Percentiles rank a stretch among this genome's conserved stretches.
phyloP scores from a whole-genome alignment of 2,888 invertebrate genomes.

The Pocota personata region DNA sequence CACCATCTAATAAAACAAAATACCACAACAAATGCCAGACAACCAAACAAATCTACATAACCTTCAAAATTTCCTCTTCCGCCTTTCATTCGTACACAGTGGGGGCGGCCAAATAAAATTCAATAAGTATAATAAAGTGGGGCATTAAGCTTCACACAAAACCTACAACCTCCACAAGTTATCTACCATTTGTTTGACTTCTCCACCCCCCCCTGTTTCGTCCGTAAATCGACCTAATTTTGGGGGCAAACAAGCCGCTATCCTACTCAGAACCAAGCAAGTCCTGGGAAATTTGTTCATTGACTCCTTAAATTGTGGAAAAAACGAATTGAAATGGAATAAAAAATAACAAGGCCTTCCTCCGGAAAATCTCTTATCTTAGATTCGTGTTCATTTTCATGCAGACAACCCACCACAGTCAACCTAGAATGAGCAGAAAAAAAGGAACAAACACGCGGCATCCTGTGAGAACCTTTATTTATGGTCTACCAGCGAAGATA shows the following conservation, averaged over 20 bases:
- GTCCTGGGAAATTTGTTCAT: constrained; percentile 55
- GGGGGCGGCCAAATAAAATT: constrained; percentile 26
- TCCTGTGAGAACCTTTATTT: constrained; percentile 69
- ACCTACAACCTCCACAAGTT: constrained; percentile 38
- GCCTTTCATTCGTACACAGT: not conserved
- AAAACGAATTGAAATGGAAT: constrained; percentile 52
- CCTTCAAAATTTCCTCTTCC: constrained; percentile 5
- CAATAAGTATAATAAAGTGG: constrained; percentile 48
- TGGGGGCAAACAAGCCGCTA: constrained; percentile 2
- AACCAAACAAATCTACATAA: constrained; percentile 15
- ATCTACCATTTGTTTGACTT: constrained; percentile 37
- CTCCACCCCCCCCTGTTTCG: not conserved
- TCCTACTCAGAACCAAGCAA: not conserved
- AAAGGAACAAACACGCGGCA: constrained; percentile 41
- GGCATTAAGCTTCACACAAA: constrained; percentile 45
- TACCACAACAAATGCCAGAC: constrained; percentile 7
- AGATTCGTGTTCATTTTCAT: constrained; percentile 53
- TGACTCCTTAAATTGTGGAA: constrained; percentile 51
- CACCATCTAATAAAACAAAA: constrained; percentile 19
- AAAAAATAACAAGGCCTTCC: constrained; percentile 38
- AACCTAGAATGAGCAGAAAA: not conserved
- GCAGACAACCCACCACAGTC: constrained; percentile 31
- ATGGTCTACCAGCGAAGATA: constrained; percentile 72
- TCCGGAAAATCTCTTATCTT: constrained; percentile 43
- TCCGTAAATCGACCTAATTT: constrained; percentile 50